phyloP scores from a whole-genome alignment of 2,888 invertebrate genomes.

The Aphrophora alni region DNA sequence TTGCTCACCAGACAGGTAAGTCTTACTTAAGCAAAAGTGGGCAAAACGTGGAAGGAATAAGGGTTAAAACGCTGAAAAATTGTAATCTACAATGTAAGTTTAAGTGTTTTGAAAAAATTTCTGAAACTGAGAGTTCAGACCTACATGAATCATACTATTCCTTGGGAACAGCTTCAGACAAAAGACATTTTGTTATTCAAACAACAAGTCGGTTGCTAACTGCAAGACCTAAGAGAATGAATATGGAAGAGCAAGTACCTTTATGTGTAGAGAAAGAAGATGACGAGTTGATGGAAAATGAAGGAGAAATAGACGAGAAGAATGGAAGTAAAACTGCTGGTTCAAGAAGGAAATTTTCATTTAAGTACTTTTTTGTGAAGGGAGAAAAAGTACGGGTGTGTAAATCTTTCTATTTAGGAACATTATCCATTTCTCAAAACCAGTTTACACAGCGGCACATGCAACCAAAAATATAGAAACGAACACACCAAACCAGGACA shows the following conservation, averaged over 20 bases:
- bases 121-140: conserved; percentile 16
- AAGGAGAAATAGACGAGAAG: conserved; percentile 18
- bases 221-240: conserved; percentile 24
- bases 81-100: conserved; percentile 23
- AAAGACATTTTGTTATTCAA: too few species aligned
- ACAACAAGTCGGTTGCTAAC: conserved; percentile 25
- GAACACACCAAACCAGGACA: conserved; percentile 26
- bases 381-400: conserved; percentile 29
- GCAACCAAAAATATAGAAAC: conserved; percentile 26
- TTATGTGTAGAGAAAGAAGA: conserved; percentile 42
- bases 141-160: conserved; percentile 31
- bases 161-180: neutral
- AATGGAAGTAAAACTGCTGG: neutral
- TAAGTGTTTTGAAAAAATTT: conserved; percentile 26
- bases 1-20: conserved; percentile 27
- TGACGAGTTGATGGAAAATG: conserved; percentile 26
- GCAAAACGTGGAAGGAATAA: conserved; percentile 20
- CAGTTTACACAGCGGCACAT: conserved; percentile 36
- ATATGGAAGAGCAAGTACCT: conserved; percentile 18
- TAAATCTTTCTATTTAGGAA: conserved; percentile 32
- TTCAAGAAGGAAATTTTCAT: conserved; percentile 24
- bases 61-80: conserved; percentile 19
- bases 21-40: conserved; percentile 26
- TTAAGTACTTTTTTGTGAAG: conserved; percentile 17
- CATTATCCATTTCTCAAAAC: conserved; percentile 34